Evolutionary conservation across 2,888 invertebrate species (phyloP).

Genomic region (Apamea sordens): DNA sequence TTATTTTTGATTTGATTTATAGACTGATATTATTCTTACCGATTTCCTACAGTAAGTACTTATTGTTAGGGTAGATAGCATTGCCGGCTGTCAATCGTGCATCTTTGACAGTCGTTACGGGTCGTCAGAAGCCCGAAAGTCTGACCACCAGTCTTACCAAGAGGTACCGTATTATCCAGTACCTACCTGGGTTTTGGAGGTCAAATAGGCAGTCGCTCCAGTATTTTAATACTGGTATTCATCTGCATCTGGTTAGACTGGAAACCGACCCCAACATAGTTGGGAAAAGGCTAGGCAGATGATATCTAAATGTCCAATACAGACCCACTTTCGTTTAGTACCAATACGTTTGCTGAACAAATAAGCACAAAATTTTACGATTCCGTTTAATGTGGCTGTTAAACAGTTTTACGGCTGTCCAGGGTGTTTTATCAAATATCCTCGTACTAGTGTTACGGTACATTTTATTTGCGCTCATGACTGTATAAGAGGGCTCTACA

Average conservation of each 20-base stretch:
- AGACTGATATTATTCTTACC: too few species aligned
- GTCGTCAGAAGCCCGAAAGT: too few species aligned
- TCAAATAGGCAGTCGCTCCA: too few species aligned
- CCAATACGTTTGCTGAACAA: constrained; percentile 55
- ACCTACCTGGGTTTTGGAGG: too few species aligned
- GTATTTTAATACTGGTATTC: too few species aligned
- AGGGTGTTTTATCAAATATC: constrained; percentile 64
- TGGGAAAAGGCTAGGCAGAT: too few species aligned
- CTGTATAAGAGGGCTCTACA: constrained; percentile 6
- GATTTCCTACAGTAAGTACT: background rate
- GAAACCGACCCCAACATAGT: too few species aligned
- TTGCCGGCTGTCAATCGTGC: background rate
- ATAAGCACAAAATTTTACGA: constrained; percentile 68
- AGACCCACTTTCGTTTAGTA: constrained; percentile 1
- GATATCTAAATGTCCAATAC: background rate
- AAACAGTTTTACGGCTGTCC: constrained; percentile 63
- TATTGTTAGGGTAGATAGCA: background rate
- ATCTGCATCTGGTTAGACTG: too few species aligned
- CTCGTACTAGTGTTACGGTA: constrained; percentile 38
- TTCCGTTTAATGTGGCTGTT: constrained; percentile 60
- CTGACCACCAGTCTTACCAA: too few species aligned
- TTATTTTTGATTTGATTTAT: background rate
- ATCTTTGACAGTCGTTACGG: too few species aligned
- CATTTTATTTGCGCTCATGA: constrained; percentile 50
- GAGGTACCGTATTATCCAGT: too few species aligned